Conservation (phyloP, 2,113 vertebrate genomes). For the Oryzias celebensis region DNA sequence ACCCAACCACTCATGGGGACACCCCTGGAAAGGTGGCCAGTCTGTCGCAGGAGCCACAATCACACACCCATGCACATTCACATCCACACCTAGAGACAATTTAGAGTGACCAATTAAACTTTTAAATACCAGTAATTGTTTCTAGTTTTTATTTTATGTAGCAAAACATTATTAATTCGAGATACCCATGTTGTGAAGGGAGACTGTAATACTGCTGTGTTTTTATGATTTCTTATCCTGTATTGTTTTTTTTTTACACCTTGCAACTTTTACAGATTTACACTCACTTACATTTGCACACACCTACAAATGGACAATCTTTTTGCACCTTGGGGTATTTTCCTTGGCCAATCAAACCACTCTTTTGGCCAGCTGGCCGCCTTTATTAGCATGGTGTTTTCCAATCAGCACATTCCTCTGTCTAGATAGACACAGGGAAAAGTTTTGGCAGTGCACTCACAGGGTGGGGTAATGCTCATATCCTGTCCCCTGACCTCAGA, state of each 20-base stretch:
- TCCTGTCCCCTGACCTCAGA: conserved; percentile 71
- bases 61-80: too few relatives aligned
- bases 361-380: conserved; percentile 65
- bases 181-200: too few relatives aligned
- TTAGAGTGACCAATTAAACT: too few relatives aligned
- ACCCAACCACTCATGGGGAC: too few relatives aligned
- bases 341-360: conserved; percentile 45
- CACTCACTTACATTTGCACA: conserved; percentile 31
- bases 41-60: too few relatives aligned
- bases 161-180: too few relatives aligned
- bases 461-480: conserved; percentile 75
- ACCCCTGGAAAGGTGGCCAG: too few relatives aligned
- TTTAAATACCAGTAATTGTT: too few relatives aligned
- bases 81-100: too few relatives aligned
- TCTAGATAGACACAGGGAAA: conserved; percentile 68
- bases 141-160: too few relatives aligned
- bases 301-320: conserved; percentile 19
- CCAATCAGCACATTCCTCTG: conserved; percentile 80
- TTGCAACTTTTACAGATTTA: conserved; percentile 66
- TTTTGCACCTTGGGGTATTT: conserved; percentile 40
- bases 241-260: conserved; percentile 35
- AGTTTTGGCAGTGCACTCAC: conserved; percentile 56
- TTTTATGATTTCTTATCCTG: conserved; percentile 33
- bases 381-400: conserved; percentile 45
- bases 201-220: conserved; percentile 15